phyloP scores from a whole-genome alignment of 2,888 invertebrate genomes.

The Tenthredo scrophulariae region DNA sequence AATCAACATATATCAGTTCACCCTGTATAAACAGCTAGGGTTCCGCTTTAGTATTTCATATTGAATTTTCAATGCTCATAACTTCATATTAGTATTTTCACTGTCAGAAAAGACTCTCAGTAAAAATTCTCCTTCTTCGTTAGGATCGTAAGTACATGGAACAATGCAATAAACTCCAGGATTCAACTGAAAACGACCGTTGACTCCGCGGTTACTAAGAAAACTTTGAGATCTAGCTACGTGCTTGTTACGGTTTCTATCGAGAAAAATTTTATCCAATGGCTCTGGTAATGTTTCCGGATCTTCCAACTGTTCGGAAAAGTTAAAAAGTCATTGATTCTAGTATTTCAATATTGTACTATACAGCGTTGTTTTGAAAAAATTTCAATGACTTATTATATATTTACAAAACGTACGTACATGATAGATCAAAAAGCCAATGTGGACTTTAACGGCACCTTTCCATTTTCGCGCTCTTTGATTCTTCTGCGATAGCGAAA shows the following conservation, averaged over 20 bases:
- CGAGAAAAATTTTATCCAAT: conserved; percentile 76
- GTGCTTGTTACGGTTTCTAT: conserved; percentile 82
- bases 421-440: conserved; percentile 97
- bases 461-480: conserved; percentile 92
- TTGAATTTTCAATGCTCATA: neutral
- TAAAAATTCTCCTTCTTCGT: conserved; percentile 81
- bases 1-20: too few relatives aligned
- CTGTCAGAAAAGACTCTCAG: conserved; percentile 81
- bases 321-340: neutral
- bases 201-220: conserved; percentile 81
- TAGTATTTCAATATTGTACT: neutral
- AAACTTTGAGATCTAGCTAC: conserved; percentile 82
- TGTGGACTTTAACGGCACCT: conserved; percentile 94
- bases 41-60: too few relatives aligned
- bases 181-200: conserved; percentile 79
- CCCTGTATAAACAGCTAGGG: too few relatives aligned
- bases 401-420: conserved; percentile 77
- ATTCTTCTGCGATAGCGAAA: conserved; percentile 98
- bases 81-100: conserved; percentile 69
- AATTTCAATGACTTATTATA: neutral
- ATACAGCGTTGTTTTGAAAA: neutral
- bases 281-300: conserved; percentile 72
- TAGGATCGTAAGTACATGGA: conserved; percentile 81
- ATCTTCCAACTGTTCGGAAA: conserved; percentile 65
- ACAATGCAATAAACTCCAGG: conserved; percentile 81